phyloP scores from a whole-genome alignment of 1,140 invertebrate species.

The Drosophila sucinea region DNA sequence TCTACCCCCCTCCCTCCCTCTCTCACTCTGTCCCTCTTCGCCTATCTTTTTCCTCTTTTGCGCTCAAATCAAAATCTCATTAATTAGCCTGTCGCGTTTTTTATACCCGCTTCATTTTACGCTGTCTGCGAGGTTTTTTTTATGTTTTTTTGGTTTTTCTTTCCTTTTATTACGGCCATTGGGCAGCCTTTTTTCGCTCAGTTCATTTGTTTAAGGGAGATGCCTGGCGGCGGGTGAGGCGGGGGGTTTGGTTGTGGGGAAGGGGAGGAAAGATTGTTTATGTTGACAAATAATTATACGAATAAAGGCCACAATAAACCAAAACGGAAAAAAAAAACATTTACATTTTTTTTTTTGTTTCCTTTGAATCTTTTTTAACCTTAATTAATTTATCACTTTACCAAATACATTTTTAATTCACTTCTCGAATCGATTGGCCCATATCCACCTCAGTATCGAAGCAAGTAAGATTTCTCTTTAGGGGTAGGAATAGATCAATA shows the following conservation, averaged over 20 bases:
- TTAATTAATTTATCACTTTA: not conserved
- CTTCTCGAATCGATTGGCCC: too few species aligned
- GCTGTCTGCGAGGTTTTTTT: not conserved
- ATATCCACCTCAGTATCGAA: too few species aligned
- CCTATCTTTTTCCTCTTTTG: slow-evolving; percentile 24
- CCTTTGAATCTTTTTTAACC: slow-evolving; percentile 38
- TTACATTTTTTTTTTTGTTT: slow-evolving; percentile 16
- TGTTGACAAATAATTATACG: slow-evolving; percentile 60
- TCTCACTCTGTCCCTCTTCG: not conserved
- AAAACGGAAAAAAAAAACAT: not conserved
- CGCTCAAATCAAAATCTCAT: slow-evolving; percentile 64
- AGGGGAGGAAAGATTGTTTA: slow-evolving; percentile 21
- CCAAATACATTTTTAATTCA: too few species aligned
- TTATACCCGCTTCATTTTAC: slow-evolving; percentile 5
- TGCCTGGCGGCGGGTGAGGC: not conserved
- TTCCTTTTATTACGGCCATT: slow-evolving; percentile 4
- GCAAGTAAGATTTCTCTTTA: too few species aligned
- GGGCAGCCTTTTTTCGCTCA: too few species aligned
- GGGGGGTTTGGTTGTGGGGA: not conserved
- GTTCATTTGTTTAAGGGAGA: not conserved
- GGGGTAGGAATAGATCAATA: too few species aligned
- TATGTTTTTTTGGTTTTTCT: not conserved
- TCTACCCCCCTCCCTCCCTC: not conserved
- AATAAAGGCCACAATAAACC: slow-evolving; percentile 22
- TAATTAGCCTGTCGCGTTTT: slow-evolving; percentile 54